Evolutionary conservation across 2,888 invertebrate species (phyloP), one percentile per base, ranked within the genome.

Genomic region (Panzeria rudis): DNA sequence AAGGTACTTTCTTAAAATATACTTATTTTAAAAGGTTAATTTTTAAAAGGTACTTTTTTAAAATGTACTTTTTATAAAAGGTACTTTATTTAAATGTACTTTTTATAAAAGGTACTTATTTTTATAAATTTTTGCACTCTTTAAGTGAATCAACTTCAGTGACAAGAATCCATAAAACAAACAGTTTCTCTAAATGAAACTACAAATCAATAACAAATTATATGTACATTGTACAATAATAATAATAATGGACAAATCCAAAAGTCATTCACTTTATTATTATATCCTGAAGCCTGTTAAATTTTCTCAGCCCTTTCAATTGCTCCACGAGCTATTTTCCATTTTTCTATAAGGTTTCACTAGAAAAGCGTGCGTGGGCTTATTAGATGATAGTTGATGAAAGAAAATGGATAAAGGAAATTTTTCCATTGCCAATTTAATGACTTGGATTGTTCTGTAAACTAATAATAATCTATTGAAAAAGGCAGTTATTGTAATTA

Each of bases 121-220:
- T n/a, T n/a, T n/a, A n/a, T n/a, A n/a, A n/a, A n/a, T n/a, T n/a
- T n/a, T n/a, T n/a, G n/a, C n/a, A n/a, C n/a, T n/a, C n/a, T n/a
- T n/a, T n/a, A n/a, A n/a, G n/a, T n/a, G n/a, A n/a, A n/a, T n/a
- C n/a, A n/a, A n/a, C n/a, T n/a, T n/a, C n/a, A n/a, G n/a, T n/a
- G n/a, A n/a, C n/a, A n/a, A n/a, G 84, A 84, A 84, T 68, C 84
- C 84, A 52, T 84, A 80, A 59, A 80, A 84, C 59, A 59, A 20
- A 52, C 52, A 73, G 32, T 59, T 76, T 52, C 15, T 29, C 47
- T 75, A 66, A 83, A 76, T 76, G 64, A 52, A 82, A 47, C 47
- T 35, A 64, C 20, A 56, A 71, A 76, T 54, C 69, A 69, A 76
- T 82, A 61, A 32, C 20, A 44, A 2, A 71, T 8, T 50, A 38